Percentiles rank a stretch among this genome's conserved stretches.
Conservation (phyloP, 2,888 invertebrate genomes). For the Drosophila anceps region DNA sequence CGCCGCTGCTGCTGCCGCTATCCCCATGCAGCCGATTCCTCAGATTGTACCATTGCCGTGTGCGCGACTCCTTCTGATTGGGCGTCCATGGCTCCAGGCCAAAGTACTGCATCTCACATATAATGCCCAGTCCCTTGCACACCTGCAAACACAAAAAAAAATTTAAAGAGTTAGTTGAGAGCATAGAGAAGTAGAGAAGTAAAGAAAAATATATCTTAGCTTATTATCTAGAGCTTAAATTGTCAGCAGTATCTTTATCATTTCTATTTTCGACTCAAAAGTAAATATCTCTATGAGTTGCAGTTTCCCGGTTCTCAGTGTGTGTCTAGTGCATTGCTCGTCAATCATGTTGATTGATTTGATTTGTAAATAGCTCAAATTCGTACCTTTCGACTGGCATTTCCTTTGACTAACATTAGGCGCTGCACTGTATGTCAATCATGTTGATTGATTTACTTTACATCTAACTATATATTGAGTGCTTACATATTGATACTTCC, state of each 20-base stretch:
- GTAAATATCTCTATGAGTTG: background rate
- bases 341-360: background rate
- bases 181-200: background rate
- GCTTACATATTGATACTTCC: too few species aligned
- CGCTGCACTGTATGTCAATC: too few species aligned
- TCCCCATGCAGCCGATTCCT: constrained; percentile 87
- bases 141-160: constrained; percentile 87
- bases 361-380: background rate
- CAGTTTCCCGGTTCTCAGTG: background rate
- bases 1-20: constrained; percentile 79
- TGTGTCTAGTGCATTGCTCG: background rate
- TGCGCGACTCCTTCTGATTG: constrained; percentile 87
- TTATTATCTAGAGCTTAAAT: background rate
- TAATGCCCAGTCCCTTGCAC: constrained; percentile 92
- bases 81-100: constrained; percentile 89
- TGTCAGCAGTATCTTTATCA: background rate
- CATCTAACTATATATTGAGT: too few species aligned
- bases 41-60: constrained; percentile 94
- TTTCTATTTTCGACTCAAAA: background rate
- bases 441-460: background rate
- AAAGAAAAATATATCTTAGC: background rate
- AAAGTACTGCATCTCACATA: constrained; percentile 95
- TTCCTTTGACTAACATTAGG: too few species aligned
- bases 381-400: background rate
- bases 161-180: background rate